Evolutionary conservation across 2,113 vertebrate species (phyloP), one percentile per base, ranked within the genome.

Genomic region (Accipiter cooperii): DNA sequence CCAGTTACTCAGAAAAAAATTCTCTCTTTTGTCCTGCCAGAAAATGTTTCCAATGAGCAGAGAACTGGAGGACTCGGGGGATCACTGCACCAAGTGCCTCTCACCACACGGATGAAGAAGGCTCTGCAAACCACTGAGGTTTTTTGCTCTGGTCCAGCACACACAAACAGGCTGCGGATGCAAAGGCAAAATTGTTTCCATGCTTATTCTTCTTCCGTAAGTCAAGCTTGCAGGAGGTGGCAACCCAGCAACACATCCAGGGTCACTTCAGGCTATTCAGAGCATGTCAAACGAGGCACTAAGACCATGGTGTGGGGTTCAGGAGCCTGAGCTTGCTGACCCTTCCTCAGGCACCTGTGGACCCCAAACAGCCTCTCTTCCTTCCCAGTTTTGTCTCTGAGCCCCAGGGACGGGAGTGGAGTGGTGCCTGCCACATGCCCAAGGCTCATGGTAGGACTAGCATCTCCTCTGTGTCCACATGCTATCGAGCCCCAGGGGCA

Each of bases 251-350:
- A 8, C 22, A 5, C 17, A 18, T 3, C 20, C 58, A 24, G 36
- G 42, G 18, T 46, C 54, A 40, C 55, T 17, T 28, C 3, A 14
- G 74, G n/a, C 22, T 54, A 1, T 8, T 13, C 0, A 2, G 75
- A 49, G 5, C 17, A 24, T 2, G 33, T 18, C 0, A 1, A 55
- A 51, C 0, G 4, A 65, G 29, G 15, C 49, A 16, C 8, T 40
- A 31, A 26, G 68, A 2, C 17, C 42, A 33, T 3, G 11, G 20
- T 6, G 19, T 34, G 38, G 49, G 22, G 9, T 22, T 70, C 20
- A 29, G 61, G 49, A 70, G 4, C 38, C 29, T 29, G 47, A 52
- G 13, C 24, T 34, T 65, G n/a, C 46, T 52, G n/a, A 64, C 12
- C 63, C 57, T 76, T 49, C 34, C 44, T 76, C 89, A 87, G 20